Base-by-base conservation (phyloP, 2,797 vertebrate species). In the Mus spretus region DNA sequence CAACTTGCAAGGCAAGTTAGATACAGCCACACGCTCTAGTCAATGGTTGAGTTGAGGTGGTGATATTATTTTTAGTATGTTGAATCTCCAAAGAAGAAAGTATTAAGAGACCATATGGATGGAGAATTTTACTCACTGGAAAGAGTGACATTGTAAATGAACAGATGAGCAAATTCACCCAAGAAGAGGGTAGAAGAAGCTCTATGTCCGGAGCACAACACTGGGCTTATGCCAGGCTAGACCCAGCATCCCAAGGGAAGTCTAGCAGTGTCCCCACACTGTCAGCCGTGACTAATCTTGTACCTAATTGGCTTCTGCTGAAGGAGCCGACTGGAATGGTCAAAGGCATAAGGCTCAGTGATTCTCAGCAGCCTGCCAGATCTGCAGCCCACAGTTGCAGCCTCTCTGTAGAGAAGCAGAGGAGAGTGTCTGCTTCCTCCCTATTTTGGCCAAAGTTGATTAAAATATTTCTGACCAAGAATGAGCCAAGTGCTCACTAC, bases 391-490 rank as follows among this genome's bases (percentile, higher is more conserved):
- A 94, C 6, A 55, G 31, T 9, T 34, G 4, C 15, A 84, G 65
- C 44, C 70, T 57, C 55, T 10, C 1, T 79, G 11, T 15, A 81
- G 34, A 88, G 40, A 31, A 79, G 34, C 26, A n/a, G 40, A 0
- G 10, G 10, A 50, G 8, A 82, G 3, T 63, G 47, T 40, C 75
- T 44, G 37, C 31, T 88, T 92, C 93, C 77, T 86, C 47, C 89
- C 67, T 40, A 78, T 61, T 83, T 53, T 53, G 85, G 57, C 55
- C 74, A 82, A 57, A 83, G 22, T 78, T 61, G 31, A 80, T 89
- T 77, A 74, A 83, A 77, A 63, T 86, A 89, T 44, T 92, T 94
- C 74, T 93, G 61, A 90, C 55, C 59, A 34, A 78, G 87, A 91
- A 59, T 96, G 75, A 87, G 59, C 79, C 63, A 88, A 90, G 34